Percentiles rank a stretch among this genome's conserved stretches.
Evolutionary conservation across 2,113 vertebrate genomes (phyloP).

Genomic region (Varanus salvator): DNA sequence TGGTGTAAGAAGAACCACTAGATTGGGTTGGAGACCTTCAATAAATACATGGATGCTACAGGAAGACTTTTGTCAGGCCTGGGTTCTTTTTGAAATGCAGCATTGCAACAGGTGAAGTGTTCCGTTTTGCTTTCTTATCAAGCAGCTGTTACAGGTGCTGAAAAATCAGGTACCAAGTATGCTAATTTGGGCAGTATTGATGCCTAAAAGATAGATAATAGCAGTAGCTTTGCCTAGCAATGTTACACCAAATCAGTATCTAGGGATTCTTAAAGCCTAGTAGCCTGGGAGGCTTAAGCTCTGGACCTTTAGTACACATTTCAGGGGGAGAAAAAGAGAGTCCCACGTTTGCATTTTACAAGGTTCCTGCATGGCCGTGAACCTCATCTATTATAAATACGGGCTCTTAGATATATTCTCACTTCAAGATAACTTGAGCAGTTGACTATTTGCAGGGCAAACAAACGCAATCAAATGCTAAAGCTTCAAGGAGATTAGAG

Average conservation of each 20-base stretch:
- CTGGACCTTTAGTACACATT: constrained; percentile 42
- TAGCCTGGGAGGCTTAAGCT: constrained; percentile 40
- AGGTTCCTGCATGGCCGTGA: constrained; percentile 63
- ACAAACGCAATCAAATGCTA: constrained; percentile 78
- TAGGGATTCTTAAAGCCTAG: constrained; percentile 40
- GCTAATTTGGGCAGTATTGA: not conserved
- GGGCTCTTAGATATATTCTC: constrained; percentile 73
- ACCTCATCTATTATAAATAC: constrained; percentile 75
- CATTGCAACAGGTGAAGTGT: not conserved
- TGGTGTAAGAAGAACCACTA: not conserved
- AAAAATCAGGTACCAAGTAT: not conserved
- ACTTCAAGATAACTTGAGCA: constrained; percentile 77
- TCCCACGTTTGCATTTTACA: constrained; percentile 51
- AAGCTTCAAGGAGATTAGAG: constrained; percentile 80
- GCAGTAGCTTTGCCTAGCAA: constrained; percentile 34
- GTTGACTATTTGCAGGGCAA: constrained; percentile 81
- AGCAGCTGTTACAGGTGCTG: not conserved
- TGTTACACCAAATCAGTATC: constrained; percentile 44
- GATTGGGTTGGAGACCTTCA: not conserved
- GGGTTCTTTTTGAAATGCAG: not conserved
- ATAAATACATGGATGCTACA: accelerated
- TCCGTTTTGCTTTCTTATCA: not conserved
- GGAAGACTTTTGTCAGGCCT: not conserved
- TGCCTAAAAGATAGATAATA: constrained; percentile 25
- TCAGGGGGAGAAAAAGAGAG: constrained; percentile 32